Evolutionary conservation across 2,113 vertebrate species (phyloP), one percentile per base, ranked within the genome.

Genomic region (Suncus etruscus): DNA sequence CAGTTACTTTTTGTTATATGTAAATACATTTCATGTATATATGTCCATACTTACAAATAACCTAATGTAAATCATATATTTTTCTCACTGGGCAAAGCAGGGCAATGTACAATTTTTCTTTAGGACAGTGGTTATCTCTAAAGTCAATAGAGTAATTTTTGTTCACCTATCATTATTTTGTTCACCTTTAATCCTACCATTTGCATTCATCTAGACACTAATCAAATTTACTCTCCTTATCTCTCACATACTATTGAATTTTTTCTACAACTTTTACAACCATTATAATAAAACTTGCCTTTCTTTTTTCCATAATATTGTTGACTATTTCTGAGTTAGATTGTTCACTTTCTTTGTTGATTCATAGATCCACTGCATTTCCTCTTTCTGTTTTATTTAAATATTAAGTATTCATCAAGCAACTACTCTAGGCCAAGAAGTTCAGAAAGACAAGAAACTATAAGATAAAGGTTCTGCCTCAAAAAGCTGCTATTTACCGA

Each of bases 341-440:
- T 24, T 45, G 61, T 15, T 29, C 39, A 51, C 3, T 77, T 83
- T 48, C 24, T 32, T 27, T 54, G 29, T n/a, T 27, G 14, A 61
- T 61, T 68, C 54, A 0, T 27, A 11, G 27, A n/a, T 2, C 10
- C 12, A 45, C 47, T 27, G 25, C 63, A 79, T 50, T 11, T 11
- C 15, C 61, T 69, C 39, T 50, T 73, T 74, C 9, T 29, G 45
- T 79, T 90, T 74, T 61, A 79, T 74, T 87, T 58, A 83, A 72
- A 51, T 2, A 22, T 12, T 54, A 7, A 15, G 58, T 4, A 39
- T 89, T 39, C 66, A n/a, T 75, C 79, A 75, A 50, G 79, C 54
- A 51, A 50, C 24, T 78, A 51, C 11, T 25, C 1, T 18, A 29
- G 25, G 24, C 24, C 6, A 66, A 66, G 63, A 66, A 66, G 63